Evolutionary conservation across 2,888 invertebrate species (phyloP).

Genomic region (Axea sp.): DNA sequence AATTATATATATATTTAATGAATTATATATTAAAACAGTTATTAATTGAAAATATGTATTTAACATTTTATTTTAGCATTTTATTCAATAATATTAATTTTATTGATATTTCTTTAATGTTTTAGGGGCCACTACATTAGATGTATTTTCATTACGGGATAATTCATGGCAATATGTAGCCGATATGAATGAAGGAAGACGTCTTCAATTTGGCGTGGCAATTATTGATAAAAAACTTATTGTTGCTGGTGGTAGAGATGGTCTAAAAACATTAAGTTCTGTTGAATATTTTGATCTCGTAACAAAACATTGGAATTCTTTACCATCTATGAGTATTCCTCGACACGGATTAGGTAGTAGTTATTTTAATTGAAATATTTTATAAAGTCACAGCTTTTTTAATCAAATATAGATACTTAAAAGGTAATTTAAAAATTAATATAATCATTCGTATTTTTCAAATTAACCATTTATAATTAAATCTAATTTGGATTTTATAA

Average conservation of each 20-base stretch:
- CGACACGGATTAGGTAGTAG: constrained; percentile 86
- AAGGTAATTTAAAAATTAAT: too few relatives aligned
- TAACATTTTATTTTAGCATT: too few relatives aligned
- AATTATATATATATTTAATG: too few relatives aligned
- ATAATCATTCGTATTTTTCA: too few relatives aligned
- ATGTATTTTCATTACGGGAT: constrained; percentile 91
- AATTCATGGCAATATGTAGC: constrained; percentile 89
- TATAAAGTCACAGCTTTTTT: too few relatives aligned
- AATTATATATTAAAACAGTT: too few relatives aligned
- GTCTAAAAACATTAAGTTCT: constrained; percentile 95
- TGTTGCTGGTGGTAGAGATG: constrained; percentile 95
- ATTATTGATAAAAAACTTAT: constrained; percentile 90
- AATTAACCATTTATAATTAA: background rate
- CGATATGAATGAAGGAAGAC: constrained; percentile 88
- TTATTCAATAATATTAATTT: background rate
- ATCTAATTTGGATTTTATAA: background rate
- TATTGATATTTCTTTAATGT: constrained; percentile 12
- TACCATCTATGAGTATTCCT: constrained; percentile 94
- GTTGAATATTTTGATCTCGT: constrained; percentile 94
- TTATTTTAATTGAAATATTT: too few relatives aligned
- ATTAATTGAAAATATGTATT: too few relatives aligned
- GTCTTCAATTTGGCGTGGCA: constrained; percentile 95
- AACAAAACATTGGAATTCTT: constrained; percentile 87
- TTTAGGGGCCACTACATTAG: constrained; percentile 92
- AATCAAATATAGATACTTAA: too few relatives aligned